Conservation (phyloP, 2,113 vertebrate genomes). For the Cottus gobio region DNA sequence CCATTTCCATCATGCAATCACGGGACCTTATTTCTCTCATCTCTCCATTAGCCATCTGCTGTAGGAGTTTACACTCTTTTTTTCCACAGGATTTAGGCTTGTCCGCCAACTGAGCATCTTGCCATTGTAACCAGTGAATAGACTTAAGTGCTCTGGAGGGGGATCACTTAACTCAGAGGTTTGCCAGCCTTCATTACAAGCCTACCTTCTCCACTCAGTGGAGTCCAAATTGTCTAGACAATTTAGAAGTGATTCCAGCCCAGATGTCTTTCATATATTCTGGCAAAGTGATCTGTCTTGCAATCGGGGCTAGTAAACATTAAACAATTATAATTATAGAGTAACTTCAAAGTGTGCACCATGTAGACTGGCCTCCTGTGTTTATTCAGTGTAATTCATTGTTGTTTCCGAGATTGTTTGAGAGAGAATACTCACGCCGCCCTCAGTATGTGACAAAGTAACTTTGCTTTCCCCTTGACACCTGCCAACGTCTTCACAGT, state of each 20-base stretch:
- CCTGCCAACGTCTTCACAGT: background rate
- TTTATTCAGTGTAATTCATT: conserved; percentile 12
- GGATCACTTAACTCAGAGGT: conserved; percentile 37
- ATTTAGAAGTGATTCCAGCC: conserved; percentile 23
- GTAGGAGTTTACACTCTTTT: conserved; percentile 3
- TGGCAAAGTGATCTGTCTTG: conserved; percentile 5
- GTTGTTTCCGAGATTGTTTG: background rate
- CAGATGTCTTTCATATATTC: conserved; percentile 37
- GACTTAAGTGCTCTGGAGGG: conserved; percentile 38
- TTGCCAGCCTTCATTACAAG: conserved; percentile 40
- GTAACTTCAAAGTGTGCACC: background rate
- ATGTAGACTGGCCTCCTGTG: background rate
- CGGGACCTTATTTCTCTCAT: conserved; percentile 22
- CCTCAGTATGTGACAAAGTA: background rate
- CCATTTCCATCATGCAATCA: background rate
- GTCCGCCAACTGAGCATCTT: conserved; percentile 38
- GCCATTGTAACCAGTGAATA: conserved; percentile 38
- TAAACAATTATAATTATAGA: background rate
- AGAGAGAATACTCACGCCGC: background rate
- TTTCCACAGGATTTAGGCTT: conserved; percentile 37
- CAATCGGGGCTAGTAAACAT: background rate
- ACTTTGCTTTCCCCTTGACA: conserved; percentile 15
- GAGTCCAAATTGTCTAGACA: conserved; percentile 26
- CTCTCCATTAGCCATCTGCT: conserved; percentile 42
- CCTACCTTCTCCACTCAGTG: conserved; percentile 3